Evolutionary conservation across 2,797 vertebrate genomes (phyloP).

Genomic region (Phylloscopus collybita): DNA sequence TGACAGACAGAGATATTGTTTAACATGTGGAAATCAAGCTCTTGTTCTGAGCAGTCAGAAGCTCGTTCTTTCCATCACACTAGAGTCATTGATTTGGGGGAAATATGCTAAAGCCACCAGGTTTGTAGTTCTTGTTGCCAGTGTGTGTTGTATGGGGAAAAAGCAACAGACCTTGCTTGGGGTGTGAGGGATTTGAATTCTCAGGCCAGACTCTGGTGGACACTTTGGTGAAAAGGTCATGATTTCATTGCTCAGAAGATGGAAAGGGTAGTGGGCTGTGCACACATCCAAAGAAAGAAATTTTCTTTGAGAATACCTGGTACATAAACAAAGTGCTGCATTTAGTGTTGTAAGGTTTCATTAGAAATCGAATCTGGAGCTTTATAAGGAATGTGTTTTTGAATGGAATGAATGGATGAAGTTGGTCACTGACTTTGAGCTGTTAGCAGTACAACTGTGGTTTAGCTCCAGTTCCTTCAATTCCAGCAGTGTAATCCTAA

Average conservation of each 20-base stretch:
- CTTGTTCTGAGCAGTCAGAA: not conserved
- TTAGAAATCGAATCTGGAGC: not conserved
- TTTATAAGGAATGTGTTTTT: not conserved
- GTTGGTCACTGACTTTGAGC: not conserved
- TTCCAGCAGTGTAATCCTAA: not conserved
- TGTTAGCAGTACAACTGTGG: not conserved
- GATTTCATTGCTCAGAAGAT: not conserved
- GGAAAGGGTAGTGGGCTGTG: not conserved
- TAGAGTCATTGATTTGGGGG: too few relatives aligned
- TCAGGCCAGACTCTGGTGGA: too few relatives aligned
- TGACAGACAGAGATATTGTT: not conserved
- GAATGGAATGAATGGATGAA: not conserved
- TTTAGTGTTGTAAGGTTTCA: not conserved
- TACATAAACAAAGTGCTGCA: not conserved
- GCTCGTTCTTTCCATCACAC: accelerated
- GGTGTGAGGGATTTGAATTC: too few relatives aligned
- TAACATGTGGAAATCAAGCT: not conserved
- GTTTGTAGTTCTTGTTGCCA: not conserved
- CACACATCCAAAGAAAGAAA: too few relatives aligned
- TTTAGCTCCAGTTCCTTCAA: not conserved
- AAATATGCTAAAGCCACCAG: not conserved
- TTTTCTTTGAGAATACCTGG: not conserved
- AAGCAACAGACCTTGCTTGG: not conserved
- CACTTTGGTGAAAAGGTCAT: too few relatives aligned
- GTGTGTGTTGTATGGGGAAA: accelerated